Percentiles rank a stretch among this genome's conserved stretches.
Conservation (phyloP, 2,888 invertebrate genomes). For the Cosmopolites sordidus region DNA sequence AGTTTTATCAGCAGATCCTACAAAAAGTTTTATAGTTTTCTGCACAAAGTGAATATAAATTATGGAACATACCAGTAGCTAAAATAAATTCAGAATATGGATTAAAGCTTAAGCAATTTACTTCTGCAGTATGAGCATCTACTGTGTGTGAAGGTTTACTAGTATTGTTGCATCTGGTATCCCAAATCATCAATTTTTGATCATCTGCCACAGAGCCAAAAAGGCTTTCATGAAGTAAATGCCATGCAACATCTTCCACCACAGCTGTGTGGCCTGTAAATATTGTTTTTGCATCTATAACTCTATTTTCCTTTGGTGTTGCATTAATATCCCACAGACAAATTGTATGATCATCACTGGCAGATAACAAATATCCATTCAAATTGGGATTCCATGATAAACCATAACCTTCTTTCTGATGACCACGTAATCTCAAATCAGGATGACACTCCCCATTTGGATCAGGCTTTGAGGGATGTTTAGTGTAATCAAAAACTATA, state of each 20-base stretch:
- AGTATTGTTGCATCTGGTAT: conserved; percentile 90
- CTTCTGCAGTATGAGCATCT: conserved; percentile 98
- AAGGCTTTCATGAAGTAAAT: conserved; percentile 92
- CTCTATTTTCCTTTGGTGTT: conserved; percentile 88
- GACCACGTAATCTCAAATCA: conserved; percentile 91
- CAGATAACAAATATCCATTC: conserved; percentile 92
- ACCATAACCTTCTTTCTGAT: conserved; percentile 96
- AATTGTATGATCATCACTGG: conserved; percentile 97
- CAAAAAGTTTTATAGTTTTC: no score
- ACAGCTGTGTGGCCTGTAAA: conserved; percentile 95
- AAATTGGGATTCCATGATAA: conserved; percentile 99
- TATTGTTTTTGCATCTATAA: conserved; percentile 96
- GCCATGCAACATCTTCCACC: conserved; percentile 99
- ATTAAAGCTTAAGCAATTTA: conserved; percentile 98
- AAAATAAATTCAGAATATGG: conserved; percentile 98
- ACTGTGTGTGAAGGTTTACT: conserved; percentile 97
- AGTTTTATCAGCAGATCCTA: conserved; percentile 83
- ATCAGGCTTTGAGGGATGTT: conserved; percentile 98
- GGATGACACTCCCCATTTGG: conserved; percentile 97
- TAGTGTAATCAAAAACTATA: conserved; percentile 99
- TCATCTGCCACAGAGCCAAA: conserved; percentile 99
- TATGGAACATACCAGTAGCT: conserved; percentile 69
- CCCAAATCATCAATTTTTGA: conserved; percentile 99
- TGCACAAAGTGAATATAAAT: no score
- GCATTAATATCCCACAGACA: conserved; percentile 99